A percentile compares a stretch with the other conserved stretches of the same genome.
These are phyloP conservation scores for Perizoma affinitatum DNA, from an alignment of 2,888 invertebrate species.

Conservation along the genomic window DNA sequence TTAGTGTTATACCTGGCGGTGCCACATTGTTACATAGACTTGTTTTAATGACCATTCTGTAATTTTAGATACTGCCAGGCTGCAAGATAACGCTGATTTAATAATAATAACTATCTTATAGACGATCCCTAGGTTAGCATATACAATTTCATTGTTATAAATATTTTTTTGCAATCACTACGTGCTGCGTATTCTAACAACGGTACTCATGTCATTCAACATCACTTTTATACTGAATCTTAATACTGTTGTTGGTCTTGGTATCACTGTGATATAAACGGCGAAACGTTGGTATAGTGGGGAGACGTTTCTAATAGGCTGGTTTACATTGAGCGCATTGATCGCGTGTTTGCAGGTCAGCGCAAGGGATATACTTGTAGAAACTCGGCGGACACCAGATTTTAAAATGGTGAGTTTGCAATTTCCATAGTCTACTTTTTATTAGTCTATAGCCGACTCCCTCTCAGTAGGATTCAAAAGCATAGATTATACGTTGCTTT, in stretches of 20 bases:
- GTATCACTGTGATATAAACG: slow-evolving; percentile 45
- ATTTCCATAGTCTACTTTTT: slow-evolving; percentile 13
- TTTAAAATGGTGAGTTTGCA: slow-evolving; percentile 74
- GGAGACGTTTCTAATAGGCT: slow-evolving; percentile 61
- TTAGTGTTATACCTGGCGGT: slow-evolving; percentile 42
- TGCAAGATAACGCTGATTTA: not conserved
- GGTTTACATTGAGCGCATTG: slow-evolving; percentile 73
- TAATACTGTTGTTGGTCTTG: slow-evolving; percentile 23
- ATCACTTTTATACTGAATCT: slow-evolving; percentile 15
- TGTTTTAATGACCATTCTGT: too few species aligned
- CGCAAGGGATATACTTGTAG: slow-evolving; percentile 79
- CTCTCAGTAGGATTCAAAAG: slow-evolving; percentile 4
- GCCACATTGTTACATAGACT: too few species aligned
- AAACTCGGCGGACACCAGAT: slow-evolving; percentile 77
- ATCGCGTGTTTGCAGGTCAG: slow-evolving; percentile 81
- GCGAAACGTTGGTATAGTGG: slow-evolving; percentile 51
- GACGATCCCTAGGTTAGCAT: too few species aligned
- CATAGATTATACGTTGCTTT: slow-evolving; percentile 13
- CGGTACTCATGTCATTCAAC: slow-evolving; percentile 2
- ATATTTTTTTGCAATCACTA: not conserved
- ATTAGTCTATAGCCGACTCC: slow-evolving; percentile 34
- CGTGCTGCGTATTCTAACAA: slow-evolving; percentile 1
- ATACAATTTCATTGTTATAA: not conserved
- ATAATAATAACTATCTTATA: too few species aligned
- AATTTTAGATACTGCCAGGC: not conserved